A percentile compares a stretch with the other conserved stretches of the same genome.
These are phyloP conservation scores for Aegypius monachus DNA, from an alignment of 2,113 vertebrate genomes.

Conservation along the genomic window DNA sequence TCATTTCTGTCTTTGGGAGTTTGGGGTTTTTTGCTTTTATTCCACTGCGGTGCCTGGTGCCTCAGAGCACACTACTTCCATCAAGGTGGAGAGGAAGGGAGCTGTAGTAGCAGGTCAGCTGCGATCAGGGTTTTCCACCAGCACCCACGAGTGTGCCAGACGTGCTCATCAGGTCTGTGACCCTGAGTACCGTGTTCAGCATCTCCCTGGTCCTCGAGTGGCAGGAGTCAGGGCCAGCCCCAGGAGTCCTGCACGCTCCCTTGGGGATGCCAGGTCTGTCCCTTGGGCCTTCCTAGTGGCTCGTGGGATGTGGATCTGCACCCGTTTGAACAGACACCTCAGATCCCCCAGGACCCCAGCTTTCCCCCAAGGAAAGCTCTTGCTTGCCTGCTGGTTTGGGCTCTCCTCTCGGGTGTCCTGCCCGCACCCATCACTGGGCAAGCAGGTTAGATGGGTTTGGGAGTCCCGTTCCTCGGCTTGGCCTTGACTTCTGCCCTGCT, in stretches of 20 bases:
- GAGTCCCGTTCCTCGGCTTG: not conserved
- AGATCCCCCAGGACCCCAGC: not conserved
- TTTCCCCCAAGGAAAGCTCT: not conserved
- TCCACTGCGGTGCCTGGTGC: accelerated
- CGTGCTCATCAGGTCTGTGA: accelerated
- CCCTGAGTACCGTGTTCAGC: not conserved
- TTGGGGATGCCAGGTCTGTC: not conserved
- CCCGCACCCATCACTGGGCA: accelerated
- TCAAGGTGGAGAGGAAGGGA: not conserved
- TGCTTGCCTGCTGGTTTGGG: not conserved
- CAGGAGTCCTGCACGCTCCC: not conserved
- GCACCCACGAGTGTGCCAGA: not conserved
- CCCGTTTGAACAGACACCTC: accelerated
- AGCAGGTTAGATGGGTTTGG: not conserved
- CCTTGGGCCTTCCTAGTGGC: not conserved
- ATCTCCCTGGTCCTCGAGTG: accelerated
- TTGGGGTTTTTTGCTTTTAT: not conserved
- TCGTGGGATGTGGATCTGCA: not conserved
- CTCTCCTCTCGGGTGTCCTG: not conserved
- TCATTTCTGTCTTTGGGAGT: not conserved
- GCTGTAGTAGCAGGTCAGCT: not conserved
- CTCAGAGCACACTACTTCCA: not conserved
- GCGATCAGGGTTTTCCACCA: not conserved
- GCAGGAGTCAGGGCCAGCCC: not conserved
- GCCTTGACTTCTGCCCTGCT: not conserved